Conservation (phyloP, 2,113 vertebrate species). For the Dolichallabes microphthalmus region DNA sequence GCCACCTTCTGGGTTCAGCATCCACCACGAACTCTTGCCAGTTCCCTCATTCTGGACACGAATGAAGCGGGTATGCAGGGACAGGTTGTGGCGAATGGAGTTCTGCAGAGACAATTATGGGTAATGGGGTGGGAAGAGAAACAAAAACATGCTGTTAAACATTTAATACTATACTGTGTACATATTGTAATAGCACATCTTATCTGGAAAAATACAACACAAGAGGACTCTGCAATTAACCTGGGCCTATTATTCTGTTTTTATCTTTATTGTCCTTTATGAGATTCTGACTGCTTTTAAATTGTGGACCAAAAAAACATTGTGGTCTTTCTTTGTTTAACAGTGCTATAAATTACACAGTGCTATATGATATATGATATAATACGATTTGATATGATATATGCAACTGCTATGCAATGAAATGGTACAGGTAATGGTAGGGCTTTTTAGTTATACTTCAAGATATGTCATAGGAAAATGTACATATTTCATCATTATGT, state of each 20-base stretch:
- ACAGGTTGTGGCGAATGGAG: conserved; percentile 97
- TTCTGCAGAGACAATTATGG: conserved; percentile 75
- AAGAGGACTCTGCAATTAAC: not conserved
- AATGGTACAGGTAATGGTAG: too few relatives aligned
- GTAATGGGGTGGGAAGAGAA: conserved; percentile 35
- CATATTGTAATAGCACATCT: not conserved
- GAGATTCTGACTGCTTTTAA: not conserved
- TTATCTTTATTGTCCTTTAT: not conserved
- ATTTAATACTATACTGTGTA: not conserved
- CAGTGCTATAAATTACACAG: not conserved
- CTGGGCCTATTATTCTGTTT: not conserved
- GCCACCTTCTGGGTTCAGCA: conserved; percentile 90
- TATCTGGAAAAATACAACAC: not conserved
- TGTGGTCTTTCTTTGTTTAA: not conserved
- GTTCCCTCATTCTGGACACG: conserved; percentile 59
- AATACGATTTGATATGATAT: too few relatives aligned
- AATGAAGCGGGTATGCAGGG: conserved; percentile 94
- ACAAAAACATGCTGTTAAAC: conserved; percentile 31
- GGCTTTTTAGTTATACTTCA: too few relatives aligned
- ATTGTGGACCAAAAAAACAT: not conserved
- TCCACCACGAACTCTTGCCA: conserved; percentile 25
- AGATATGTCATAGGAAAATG: not conserved
- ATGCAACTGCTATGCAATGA: too few relatives aligned
- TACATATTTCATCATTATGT: not conserved
- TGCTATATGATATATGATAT: too few relatives aligned